These are phyloP conservation scores for Eublepharis macularius DNA, from an alignment of 2,113 vertebrate species.

Conservation along the genomic window DNA sequence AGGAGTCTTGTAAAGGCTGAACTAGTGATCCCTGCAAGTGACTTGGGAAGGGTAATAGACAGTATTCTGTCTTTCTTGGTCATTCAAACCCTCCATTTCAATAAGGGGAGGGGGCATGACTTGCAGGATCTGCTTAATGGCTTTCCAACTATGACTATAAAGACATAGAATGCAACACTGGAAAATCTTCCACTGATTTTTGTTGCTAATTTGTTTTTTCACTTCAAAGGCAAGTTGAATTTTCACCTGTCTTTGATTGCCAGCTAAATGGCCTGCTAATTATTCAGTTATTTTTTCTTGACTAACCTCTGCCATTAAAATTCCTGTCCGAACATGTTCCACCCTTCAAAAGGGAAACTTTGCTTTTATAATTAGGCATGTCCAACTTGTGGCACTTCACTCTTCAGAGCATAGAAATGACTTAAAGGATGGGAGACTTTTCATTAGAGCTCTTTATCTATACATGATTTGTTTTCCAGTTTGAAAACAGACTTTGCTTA, in stretches of 20 bases:
- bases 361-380: not conserved
- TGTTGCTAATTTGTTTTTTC: not conserved
- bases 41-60: not conserved
- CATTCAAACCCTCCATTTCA: not conserved
- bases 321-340: constrained; percentile 1
- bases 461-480: not conserved
- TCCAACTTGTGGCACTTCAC: not conserved
- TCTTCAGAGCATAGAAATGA: not conserved
- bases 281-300: not conserved
- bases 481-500: not conserved
- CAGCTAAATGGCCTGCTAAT: not conserved
- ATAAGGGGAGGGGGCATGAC: too few relatives aligned
- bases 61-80: not conserved
- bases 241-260: not conserved
- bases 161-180: constrained; percentile 15
- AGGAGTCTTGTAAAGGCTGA: not conserved
- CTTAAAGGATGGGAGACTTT: not conserved
- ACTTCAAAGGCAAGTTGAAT: constrained; percentile 21
- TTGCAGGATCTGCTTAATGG: not conserved
- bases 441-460: not conserved
- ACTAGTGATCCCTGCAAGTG: not conserved
- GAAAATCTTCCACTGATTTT: not conserved
- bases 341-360: not conserved
- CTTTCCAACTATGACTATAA: not conserved
- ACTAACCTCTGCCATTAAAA: not conserved